Evolutionary conservation across 2,797 vertebrate genomes (phyloP), one percentile per base, ranked within the genome.

Genomic region (Orestias chungarensis): DNA sequence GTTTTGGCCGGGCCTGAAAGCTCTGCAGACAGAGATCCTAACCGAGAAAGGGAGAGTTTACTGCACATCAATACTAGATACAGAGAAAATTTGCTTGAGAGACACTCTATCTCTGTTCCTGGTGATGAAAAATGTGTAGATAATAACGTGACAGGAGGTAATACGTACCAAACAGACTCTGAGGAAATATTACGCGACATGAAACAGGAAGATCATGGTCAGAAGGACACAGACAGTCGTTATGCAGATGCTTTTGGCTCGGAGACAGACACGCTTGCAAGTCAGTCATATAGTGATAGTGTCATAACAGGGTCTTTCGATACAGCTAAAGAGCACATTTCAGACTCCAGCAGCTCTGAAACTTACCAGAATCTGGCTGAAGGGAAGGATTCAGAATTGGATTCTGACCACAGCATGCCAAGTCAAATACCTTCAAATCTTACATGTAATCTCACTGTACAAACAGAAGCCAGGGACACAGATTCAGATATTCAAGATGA

Each of bases 261-360:
- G 17, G 80, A 86, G 69, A 65, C 79, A 0, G 86, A 85, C 35
- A 75, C 74, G 11, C 29, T 69, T 0, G 23, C 46, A 46, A 86
- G 81, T 71, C 77, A 73, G n/a, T 90, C 92, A 0, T 76, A 54
- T 69, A 89, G 83, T 14, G 89, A 93, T 31, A 92, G 87, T 25
- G 67, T 77, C 64, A 66, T 84, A 1, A 89, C 87, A 0, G 91
- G 85, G 54, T 90, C 89, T 20, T 93, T 91, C 43, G 82, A 90
- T 6, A 93, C 91, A 4, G 91, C 92, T 0, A 89, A 79, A 59
- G 91, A 93, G 69, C 80, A 93, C 44, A 85, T 92, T 67, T 88
- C 90, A 20, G 91, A 92, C 82, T 87, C 83, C 67, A 87, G 86
- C 82, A 88, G 71, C 84, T 91, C 79, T 0, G 88, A 87, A 79